A percentile compares a stretch with the other conserved stretches of the same genome.
These are phyloP conservation scores for Psococerastis gibbosa DNA, from an alignment of 2,888 invertebrate genomes.

Conservation along the genomic window DNA sequence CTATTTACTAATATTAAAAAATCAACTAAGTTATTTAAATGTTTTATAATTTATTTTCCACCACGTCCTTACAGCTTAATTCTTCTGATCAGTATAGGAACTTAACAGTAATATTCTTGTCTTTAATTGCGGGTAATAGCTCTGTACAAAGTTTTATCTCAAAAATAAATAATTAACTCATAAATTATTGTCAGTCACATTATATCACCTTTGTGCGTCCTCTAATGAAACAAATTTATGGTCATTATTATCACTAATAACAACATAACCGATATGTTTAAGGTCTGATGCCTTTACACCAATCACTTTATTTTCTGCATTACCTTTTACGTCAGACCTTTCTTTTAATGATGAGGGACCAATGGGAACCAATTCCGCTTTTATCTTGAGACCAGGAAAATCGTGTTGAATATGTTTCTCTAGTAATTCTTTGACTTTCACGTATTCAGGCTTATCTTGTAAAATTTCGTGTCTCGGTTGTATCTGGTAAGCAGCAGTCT, in stretches of 20 bases:
- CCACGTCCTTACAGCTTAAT: no score
- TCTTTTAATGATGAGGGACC: neutral
- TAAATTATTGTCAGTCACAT: no score
- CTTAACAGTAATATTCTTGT: no score
- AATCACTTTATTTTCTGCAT: neutral
- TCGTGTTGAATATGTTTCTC: neutral
- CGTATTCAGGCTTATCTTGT: neutral
- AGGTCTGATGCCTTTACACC: neutral
- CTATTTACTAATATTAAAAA: no score
- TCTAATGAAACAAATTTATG: neutral
- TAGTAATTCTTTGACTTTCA: neutral
- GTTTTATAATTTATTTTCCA: no score
- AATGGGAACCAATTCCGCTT: neutral
- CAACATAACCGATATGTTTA: neutral
- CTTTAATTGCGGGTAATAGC: no score
- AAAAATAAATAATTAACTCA: no score
- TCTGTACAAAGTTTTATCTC: no score
- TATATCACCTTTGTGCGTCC: neutral
- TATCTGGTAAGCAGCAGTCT: neutral
- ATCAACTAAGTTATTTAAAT: no score
- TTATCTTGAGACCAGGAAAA: neutral
- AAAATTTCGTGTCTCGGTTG: neutral
- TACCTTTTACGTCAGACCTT: neutral
- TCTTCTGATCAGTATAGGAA: no score
- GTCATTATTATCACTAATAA: neutral